Base-by-base conservation (phyloP, 2,797 vertebrate species). In the Coreius guichenoti region DNA sequence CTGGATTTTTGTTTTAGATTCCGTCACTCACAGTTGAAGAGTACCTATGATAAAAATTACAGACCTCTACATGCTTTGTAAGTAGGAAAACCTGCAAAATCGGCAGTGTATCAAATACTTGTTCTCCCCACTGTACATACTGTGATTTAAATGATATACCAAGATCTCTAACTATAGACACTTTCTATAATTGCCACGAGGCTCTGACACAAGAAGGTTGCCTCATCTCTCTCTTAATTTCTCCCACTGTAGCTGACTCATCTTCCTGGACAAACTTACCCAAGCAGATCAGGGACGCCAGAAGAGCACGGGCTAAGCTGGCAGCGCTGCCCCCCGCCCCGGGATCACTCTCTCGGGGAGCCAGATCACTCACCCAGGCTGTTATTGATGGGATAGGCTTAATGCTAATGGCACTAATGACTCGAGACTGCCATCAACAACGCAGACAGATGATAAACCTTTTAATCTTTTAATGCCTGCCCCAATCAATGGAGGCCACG, bases 381-480 rank as follows among this genome's bases (percentile, higher is more conserved):
- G 91, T 94, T 94, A 95, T 95, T 93, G 93, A 95, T 94, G 93
- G 93, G 79, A 92, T 87, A 91, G 89, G 93, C 92, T 92, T 93
- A 92, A 94, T 94, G 92, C 93, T 95, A 94, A 95, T 94, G 90
- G 88, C 82, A 21, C 86, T 93, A 94, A 95, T 94, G 93, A 93
- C 91, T 94, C 91, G 91, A 81, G 87, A 90, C 85, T 86, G 90
- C 91, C 93, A 93, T 95, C 93, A 93, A 93, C 93, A 93, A 89
- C 90, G 81, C 85, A 12, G 91, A 86, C 89, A 90, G 91, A 92
- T 63, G 89, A 90, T 83, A 88, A 92, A 92, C 93, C 92, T 92
- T 93, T 94, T 94, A 94, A 94, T 93, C 94, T 92, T 91, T 93
- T 95, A 93, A 94, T 92, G 90, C 93, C 90, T 86, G 79, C 86